Evolutionary conservation across 1,140 invertebrate species (phyloP).

Genomic region (Drosophila ohnishii): DNA sequence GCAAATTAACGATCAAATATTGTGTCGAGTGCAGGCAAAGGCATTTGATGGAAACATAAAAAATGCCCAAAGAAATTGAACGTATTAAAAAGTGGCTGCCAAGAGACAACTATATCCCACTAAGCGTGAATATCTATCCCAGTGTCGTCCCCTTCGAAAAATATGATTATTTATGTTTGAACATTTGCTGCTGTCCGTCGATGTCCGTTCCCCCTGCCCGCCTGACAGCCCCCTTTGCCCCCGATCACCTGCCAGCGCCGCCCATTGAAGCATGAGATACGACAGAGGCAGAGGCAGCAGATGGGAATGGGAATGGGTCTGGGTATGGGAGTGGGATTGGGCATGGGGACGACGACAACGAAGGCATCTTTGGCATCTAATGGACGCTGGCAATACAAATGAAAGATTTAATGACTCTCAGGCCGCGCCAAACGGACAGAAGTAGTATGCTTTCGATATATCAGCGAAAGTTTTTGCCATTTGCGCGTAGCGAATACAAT

Average conservation of each 20-base stretch:
- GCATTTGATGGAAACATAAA: slow-evolving; percentile 46
- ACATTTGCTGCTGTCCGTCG: slow-evolving; percentile 79
- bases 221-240: background rate
- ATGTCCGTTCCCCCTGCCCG: background rate
- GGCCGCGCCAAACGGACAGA: slow-evolving; percentile 30
- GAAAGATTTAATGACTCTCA: slow-evolving; percentile 79
- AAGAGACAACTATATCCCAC: slow-evolving; percentile 59
- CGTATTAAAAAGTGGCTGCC: slow-evolving; percentile 56
- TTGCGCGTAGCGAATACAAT: slow-evolving; percentile 42
- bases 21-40: slow-evolving; percentile 44
- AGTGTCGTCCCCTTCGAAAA: slow-evolving; percentile 12
- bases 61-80: slow-evolving; percentile 46
- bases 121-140: slow-evolving; percentile 14
- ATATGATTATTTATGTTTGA: slow-evolving; percentile 75
- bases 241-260: slow-evolving; percentile 61
- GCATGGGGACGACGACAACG: slow-evolving; percentile 25
- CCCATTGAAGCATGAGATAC: slow-evolving; percentile 74
- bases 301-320: background rate
- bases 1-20: slow-evolving; percentile 72
- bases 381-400: slow-evolving; percentile 78
- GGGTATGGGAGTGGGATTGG: background rate
- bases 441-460: slow-evolving; percentile 61
- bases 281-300: slow-evolving; percentile 19
- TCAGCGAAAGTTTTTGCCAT: slow-evolving; percentile 60
- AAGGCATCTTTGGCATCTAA: slow-evolving; percentile 70